phyloP scores from a whole-genome alignment of 2,888 invertebrate genomes.

The Epinotia bilunana region DNA sequence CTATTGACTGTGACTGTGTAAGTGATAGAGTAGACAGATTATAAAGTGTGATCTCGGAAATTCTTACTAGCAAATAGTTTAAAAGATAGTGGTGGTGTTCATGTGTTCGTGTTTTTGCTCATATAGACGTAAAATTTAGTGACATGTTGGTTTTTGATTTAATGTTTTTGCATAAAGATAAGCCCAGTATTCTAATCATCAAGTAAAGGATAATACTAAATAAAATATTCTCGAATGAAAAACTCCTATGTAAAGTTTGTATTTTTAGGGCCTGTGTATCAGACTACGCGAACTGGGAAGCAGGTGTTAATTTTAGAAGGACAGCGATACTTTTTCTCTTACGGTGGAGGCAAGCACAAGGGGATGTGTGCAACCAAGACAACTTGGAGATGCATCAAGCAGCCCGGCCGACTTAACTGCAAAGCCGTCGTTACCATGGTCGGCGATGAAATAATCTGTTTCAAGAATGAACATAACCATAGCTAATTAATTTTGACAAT shows the following conservation, averaged over 20 bases:
- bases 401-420: slow-evolving; percentile 6
- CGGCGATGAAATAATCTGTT: slow-evolving; percentile 6
- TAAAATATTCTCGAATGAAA: background rate
- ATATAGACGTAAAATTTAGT: no score
- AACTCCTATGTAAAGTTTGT: background rate
- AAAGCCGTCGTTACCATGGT: slow-evolving; percentile 10
- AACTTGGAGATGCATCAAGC: slow-evolving; percentile 26
- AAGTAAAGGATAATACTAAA: background rate
- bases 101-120: no score
- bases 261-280: background rate
- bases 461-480: slow-evolving; percentile 24
- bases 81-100: no score
- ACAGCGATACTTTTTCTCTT: slow-evolving; percentile 6
- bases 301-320: background rate
- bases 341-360: background rate
- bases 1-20: no score
- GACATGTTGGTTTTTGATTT: no score
- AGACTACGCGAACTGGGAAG: slow-evolving; percentile 7
- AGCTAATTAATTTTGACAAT: background rate
- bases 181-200: background rate
- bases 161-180: no score
- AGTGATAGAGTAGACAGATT: no score
- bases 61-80: background rate
- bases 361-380: background rate
- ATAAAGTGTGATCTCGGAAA: background rate